Evolutionary conservation across 2,797 vertebrate genomes (phyloP).

Genomic region (Poeciliopsis turneri): DNA sequence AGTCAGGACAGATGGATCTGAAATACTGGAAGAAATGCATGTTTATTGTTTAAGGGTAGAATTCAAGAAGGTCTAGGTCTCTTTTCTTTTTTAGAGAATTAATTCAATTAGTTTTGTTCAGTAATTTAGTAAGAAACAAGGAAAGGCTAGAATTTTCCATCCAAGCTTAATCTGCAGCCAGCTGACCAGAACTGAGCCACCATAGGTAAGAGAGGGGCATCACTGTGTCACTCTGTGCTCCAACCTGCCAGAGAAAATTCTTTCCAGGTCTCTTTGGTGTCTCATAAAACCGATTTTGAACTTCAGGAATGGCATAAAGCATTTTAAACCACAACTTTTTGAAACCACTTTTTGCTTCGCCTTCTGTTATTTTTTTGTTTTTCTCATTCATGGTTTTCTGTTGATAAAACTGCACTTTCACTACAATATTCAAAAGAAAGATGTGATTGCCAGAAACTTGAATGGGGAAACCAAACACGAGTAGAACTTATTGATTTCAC

Average conservation of each 20-base stretch:
- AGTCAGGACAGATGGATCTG: slow-evolving; percentile 5
- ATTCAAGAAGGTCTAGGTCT: neutral
- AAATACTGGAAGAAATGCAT: neutral
- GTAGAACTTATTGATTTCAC: slow-evolving; percentile 17
- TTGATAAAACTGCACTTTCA: neutral
- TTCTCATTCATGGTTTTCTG: neutral
- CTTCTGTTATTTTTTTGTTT: neutral
- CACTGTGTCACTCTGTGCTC: neutral
- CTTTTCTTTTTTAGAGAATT: neutral
- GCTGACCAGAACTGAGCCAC: neutral
- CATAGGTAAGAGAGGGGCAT: neutral
- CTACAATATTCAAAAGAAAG: neutral
- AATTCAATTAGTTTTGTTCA: neutral
- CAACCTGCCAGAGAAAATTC: neutral
- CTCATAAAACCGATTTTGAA: neutral
- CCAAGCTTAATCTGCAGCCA: neutral
- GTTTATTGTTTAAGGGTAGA: neutral
- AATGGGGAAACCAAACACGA: neutral
- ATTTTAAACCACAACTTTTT: neutral
- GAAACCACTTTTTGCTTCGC: neutral
- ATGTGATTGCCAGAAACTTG: neutral
- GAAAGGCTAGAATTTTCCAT: neutral
- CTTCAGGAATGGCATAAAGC: neutral
- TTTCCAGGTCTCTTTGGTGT: neutral
- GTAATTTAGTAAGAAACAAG: neutral